Evolutionary conservation across 1,140 invertebrate species (phyloP).

Genomic region (Lepidurus apus): DNA sequence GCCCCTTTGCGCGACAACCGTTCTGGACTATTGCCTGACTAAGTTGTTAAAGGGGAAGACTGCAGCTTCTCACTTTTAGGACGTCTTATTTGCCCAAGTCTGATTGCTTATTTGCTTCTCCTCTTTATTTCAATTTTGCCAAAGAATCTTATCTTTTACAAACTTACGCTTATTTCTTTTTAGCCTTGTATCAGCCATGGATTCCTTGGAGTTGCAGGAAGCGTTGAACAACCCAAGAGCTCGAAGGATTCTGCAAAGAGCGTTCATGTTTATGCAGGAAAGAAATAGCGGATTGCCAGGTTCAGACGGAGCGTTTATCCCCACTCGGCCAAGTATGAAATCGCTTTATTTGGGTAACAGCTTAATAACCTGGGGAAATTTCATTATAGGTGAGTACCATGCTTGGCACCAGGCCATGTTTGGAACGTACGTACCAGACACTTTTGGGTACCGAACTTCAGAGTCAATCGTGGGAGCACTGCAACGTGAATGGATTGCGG

Average conservation of each 20-base stretch:
- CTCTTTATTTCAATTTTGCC: not conserved
- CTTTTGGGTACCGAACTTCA: not conserved
- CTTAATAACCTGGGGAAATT: not conserved
- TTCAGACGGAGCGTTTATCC: not conserved
- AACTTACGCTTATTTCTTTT: too few relatives aligned
- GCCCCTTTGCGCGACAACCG: constrained; percentile 1
- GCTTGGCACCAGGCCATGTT: not conserved
- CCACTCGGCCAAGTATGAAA: not conserved
- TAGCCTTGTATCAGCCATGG: too few relatives aligned
- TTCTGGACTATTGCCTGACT: constrained; percentile 15
- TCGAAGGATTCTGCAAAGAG: not conserved
- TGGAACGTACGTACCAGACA: not conserved
- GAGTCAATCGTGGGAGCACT: not conserved
- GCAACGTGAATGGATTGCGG: not conserved
- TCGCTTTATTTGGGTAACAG: not conserved
- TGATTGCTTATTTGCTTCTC: not conserved
- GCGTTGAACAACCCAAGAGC: not conserved
- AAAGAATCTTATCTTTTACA: too few relatives aligned
- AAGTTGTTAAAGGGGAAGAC: not conserved
- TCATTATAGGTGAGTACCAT: not conserved
- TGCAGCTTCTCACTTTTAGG: not conserved
- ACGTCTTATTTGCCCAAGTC: constrained; percentile 9
- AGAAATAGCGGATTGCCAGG: not conserved
- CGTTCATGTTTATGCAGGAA: not conserved
- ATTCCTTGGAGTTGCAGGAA: not conserved